These are phyloP conservation scores for Eueremaeus valkanovi DNA, from an alignment of 2,888 invertebrate species.

Conservation along the genomic window DNA sequence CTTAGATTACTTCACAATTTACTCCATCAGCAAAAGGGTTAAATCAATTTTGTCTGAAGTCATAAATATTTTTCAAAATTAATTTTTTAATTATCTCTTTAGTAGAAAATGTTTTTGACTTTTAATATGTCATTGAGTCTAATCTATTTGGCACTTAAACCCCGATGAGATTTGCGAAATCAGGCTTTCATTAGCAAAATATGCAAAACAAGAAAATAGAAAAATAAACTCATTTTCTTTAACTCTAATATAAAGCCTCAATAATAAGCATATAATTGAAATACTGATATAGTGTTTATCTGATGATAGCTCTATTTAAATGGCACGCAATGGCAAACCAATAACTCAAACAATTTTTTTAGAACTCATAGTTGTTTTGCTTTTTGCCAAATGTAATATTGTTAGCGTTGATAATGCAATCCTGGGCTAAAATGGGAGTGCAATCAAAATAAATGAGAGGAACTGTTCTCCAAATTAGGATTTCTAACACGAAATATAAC, in stretches of 20 bases:
- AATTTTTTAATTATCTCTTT: no score
- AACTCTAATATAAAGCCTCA: background rate
- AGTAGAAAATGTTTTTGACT: no score
- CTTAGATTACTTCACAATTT: no score
- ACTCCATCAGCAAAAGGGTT: no score
- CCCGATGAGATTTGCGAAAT: no score
- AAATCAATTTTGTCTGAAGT: no score
- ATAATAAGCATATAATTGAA: conserved; percentile 24
- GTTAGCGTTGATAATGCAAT: background rate
- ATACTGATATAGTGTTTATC: background rate
- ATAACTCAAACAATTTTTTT: conserved; percentile 26
- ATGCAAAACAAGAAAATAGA: background rate
- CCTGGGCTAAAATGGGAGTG: background rate
- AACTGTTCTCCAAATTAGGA: background rate
- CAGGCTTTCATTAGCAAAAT: background rate
- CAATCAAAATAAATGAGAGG: background rate
- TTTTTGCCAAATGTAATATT: background rate
- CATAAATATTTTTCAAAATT: no score
- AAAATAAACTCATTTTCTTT: background rate
- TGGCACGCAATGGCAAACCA: conserved; percentile 12
- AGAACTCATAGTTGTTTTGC: background rate
- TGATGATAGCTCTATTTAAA: conserved; percentile 25
- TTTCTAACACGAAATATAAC: background rate
- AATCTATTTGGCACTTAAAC: no score
- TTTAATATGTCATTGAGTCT: no score